Evolutionary conservation across 2,888 invertebrate genomes (phyloP).

Genomic region (Caprella mutica): DNA sequence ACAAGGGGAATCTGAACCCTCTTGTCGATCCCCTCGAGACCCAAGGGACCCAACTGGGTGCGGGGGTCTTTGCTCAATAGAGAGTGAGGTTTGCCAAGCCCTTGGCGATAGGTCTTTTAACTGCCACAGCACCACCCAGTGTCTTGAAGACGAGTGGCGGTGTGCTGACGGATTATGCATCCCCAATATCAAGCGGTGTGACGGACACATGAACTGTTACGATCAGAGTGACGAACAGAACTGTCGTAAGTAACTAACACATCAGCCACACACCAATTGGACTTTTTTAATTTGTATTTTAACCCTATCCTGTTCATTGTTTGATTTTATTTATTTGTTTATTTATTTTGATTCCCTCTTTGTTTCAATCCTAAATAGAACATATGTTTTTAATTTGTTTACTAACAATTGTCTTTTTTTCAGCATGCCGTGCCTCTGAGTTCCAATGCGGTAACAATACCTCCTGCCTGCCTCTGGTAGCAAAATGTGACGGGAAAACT

Average conservation of each 20-base stretch:
- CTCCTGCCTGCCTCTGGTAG: slow-evolving; percentile 57
- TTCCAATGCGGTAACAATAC: slow-evolving; percentile 63
- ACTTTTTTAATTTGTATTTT: background rate
- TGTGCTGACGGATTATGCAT: slow-evolving; percentile 62
- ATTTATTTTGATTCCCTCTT: no score
- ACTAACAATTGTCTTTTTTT: no score
- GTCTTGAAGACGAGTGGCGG: slow-evolving; percentile 55
- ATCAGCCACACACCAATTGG: background rate
- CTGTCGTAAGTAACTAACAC: slow-evolving; percentile 53
- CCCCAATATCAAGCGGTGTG: slow-evolving; percentile 52
- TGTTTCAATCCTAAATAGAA: no score
- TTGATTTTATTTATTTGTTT: no score
- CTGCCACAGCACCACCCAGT: slow-evolving; percentile 49
- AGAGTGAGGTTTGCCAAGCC: slow-evolving; percentile 53
- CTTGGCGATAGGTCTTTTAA: slow-evolving; percentile 47
- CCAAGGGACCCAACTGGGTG: slow-evolving; percentile 51
- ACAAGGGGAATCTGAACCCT: slow-evolving; percentile 49
- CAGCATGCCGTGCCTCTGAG: slow-evolving; percentile 39
- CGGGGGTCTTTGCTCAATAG: slow-evolving; percentile 53
- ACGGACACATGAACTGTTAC: slow-evolving; percentile 61
- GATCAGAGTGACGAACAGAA: slow-evolving; percentile 61
- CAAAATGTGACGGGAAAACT: slow-evolving; percentile 57
- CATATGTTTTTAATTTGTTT: no score
- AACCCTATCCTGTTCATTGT: no score
- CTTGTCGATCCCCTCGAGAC: slow-evolving; percentile 48